These are phyloP conservation scores for Copidosoma floridanum DNA, from an alignment of 1,140 invertebrate species.

Conservation along the genomic window DNA sequence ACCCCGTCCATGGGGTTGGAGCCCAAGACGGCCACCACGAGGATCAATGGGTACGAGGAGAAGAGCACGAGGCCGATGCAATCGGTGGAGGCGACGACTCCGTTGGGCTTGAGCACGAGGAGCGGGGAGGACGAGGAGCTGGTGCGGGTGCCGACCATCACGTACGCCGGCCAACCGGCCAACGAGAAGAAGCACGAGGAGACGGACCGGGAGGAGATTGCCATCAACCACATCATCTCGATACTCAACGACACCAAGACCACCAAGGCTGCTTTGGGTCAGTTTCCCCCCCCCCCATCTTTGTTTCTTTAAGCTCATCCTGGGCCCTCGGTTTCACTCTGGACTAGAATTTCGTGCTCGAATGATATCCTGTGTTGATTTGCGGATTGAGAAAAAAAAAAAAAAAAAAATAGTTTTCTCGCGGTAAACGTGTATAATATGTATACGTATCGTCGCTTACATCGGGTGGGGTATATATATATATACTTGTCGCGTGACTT, in stretches of 20 bases:
- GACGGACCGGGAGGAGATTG: conserved; percentile 48
- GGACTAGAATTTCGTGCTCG: too few species aligned
- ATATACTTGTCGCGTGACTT: too few species aligned
- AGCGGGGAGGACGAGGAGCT: conserved; percentile 42
- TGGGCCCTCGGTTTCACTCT: too few species aligned
- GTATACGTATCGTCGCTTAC: too few species aligned
- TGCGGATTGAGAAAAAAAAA: too few species aligned
- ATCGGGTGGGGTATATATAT: too few species aligned
- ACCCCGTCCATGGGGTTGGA: neutral
- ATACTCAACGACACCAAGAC: conserved; percentile 64
- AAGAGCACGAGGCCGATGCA: neutral
- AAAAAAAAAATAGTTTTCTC: too few species aligned
- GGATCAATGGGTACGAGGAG: neutral
- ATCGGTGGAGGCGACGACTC: conserved; percentile 26
- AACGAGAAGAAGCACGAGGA: conserved; percentile 48
- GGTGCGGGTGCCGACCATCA: conserved; percentile 58
- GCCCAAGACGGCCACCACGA: neutral
- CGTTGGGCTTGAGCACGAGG: conserved; percentile 33
- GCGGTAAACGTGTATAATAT: too few species aligned
- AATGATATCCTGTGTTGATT: too few species aligned
- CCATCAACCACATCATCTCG: conserved; percentile 63
- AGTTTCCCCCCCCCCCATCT: neutral
- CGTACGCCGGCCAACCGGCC: conserved; percentile 49
- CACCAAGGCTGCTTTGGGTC: conserved; percentile 34
- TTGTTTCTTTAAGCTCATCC: too few species aligned